Percentiles rank a stretch among this genome's conserved stretches.
Evolutionary conservation across 1,140 invertebrate genomes (phyloP).

Genomic region (Oedothorax gibbosus): DNA sequence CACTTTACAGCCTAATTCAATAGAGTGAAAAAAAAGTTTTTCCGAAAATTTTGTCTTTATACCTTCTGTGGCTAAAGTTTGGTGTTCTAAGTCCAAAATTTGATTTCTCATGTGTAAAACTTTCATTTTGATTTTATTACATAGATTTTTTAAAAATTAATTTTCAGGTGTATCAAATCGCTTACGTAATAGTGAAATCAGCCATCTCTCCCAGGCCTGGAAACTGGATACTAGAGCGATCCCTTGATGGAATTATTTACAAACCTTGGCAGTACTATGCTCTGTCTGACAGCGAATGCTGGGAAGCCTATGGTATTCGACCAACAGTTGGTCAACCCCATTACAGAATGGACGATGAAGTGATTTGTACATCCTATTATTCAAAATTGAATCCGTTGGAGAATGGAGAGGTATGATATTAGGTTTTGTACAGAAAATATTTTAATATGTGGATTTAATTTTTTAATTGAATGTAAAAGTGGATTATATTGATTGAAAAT

Average conservation of each 20-base stretch:
- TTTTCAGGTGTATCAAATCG: constrained; percentile 87
- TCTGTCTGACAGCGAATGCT: constrained; percentile 86
- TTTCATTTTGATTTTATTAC: not conserved
- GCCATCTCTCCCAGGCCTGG: constrained; percentile 90
- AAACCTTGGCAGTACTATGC: constrained; percentile 90
- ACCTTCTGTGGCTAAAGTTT: no score
- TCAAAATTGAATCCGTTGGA: constrained; percentile 84
- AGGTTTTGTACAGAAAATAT: not conserved
- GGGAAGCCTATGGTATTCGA: constrained; percentile 76
- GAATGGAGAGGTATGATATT: constrained; percentile 80
- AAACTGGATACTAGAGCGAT: constrained; percentile 90
- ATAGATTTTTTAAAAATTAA: not conserved
- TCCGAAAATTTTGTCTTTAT: no score
- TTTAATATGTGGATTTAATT: not conserved
- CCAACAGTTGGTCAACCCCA: constrained; percentile 73
- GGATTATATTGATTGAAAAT: no score
- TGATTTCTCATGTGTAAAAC: not conserved
- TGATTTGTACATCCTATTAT: constrained; percentile 88
- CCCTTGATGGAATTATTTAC: constrained; percentile 78
- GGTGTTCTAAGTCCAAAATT: not conserved
- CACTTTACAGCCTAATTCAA: no score
- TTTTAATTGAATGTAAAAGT: not conserved
- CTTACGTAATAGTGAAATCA: constrained; percentile 89
- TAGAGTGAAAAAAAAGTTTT: no score
- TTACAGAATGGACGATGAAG: constrained; percentile 81